Evolutionary conservation across 1,140 invertebrate species (phyloP), one percentile per base, ranked within the genome.

Genomic region (Sinonovacula constricta): DNA sequence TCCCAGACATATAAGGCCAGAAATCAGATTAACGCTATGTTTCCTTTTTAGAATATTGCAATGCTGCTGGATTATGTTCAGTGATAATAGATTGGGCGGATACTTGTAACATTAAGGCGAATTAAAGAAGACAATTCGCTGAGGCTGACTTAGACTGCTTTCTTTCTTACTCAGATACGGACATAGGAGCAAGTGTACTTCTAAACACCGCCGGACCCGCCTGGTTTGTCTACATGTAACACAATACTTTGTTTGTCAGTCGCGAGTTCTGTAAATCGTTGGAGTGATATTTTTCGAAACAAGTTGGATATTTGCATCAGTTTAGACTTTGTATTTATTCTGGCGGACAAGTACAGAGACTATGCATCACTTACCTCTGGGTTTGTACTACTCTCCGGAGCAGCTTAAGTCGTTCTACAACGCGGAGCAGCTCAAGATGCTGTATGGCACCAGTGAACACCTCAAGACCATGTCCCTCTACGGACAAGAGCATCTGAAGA

Each of bases 351-450:
- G n/a, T n/a, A n/a, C n/a, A n/a, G n/a, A 53, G 12, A 78, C 62
- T 51, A 78, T 78, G 75, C 75, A 78, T 22, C 75, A 78, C 69
- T n/a, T 78, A 33, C 75, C 75, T 5, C 53, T 78, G 24, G 51
- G 75, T 51, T 54, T 78, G 53, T 78, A 78, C 39, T 78, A 70
- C 59, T 63, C 53, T 15, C 75, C 75, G 28, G 75, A 78, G 24
- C 75, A 78, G 66, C 26, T 78, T 24, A 78, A 78, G 57, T 45
- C 49, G 18, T 67, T 76, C 54, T 78, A 70, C 33, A 69, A 78
- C 49, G 24, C 75, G 22, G 75, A 78, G 22, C 75, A 78, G 24
- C 75, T 78, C 0, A 78, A 78, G 54, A 62, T 70, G 18, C 33
- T 78, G 22, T 78, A 78, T 14, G 67, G 75, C 45, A n/a, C n/a